phyloP scores from a whole-genome alignment of 2,888 invertebrate species.

The Thalpophila matura region DNA sequence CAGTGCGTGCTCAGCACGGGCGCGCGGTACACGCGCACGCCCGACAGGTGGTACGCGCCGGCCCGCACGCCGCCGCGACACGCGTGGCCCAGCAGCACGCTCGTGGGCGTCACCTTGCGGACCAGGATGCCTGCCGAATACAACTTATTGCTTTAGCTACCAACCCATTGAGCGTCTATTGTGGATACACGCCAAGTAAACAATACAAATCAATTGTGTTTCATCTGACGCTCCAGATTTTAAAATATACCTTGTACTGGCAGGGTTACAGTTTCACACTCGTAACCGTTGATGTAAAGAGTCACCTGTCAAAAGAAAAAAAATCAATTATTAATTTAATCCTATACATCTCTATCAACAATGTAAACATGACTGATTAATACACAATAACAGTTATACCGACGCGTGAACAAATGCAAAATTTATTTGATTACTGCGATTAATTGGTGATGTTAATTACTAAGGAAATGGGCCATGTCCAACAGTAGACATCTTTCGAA shows the following conservation, averaged over 20 bases:
- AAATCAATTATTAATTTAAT: too few relatives aligned
- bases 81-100: slow-evolving; percentile 85
- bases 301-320: slow-evolving; percentile 80
- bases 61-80: slow-evolving; percentile 20
- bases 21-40: slow-evolving; percentile 89
- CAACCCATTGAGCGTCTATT: background rate
- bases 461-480: too few relatives aligned
- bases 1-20: slow-evolving; percentile 87
- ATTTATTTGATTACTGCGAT: too few relatives aligned
- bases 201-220: too few relatives aligned
- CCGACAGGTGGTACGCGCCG: slow-evolving; percentile 89
- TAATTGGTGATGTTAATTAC: too few relatives aligned
- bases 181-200: background rate
- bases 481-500: too few relatives aligned
- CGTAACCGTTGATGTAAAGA: slow-evolving; percentile 91
- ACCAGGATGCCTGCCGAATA: slow-evolving; percentile 84
- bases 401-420: too few relatives aligned
- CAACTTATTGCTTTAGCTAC: too few relatives aligned
- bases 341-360: too few relatives aligned
- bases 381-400: too few relatives aligned
- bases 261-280: slow-evolving; percentile 89
- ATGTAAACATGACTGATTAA: too few relatives aligned
- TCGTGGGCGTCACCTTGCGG: slow-evolving; percentile 90
- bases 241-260: slow-evolving; percentile 90
- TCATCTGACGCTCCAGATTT: too few relatives aligned